Percentiles rank a stretch among this genome's conserved stretches.
phyloP scores from a whole-genome alignment of 2,888 invertebrate species.

The Eumacrocentrus americanus region DNA sequence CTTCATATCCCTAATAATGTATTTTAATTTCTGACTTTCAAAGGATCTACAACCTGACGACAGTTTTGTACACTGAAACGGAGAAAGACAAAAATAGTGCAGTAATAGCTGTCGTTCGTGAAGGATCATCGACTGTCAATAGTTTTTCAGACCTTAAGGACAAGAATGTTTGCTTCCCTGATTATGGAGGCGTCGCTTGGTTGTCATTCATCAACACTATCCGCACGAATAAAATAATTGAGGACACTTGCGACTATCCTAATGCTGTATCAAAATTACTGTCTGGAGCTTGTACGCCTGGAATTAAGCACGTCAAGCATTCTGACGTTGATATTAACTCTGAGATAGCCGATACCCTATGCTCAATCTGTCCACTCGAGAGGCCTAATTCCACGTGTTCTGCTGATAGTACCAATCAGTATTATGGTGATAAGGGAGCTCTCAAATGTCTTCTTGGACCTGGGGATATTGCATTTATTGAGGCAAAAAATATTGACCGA shows the following conservation, averaged over 20 bases:
- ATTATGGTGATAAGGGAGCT: constrained; percentile 69
- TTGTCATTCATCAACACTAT: constrained; percentile 68
- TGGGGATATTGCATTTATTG: constrained; percentile 70
- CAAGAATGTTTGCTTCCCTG: constrained; percentile 70
- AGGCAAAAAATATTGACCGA: constrained; percentile 63
- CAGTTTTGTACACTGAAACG: constrained; percentile 69
- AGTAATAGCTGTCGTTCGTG: constrained; percentile 65
- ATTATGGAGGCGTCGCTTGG: constrained; percentile 72
- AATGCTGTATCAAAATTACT: constrained; percentile 66
- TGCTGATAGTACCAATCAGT: constrained; percentile 64
- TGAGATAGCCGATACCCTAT: constrained; percentile 35
- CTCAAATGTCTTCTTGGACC: constrained; percentile 65
- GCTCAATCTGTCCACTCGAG: constrained; percentile 43
- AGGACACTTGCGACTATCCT: constrained; percentile 67
- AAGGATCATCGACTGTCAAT: constrained; percentile 56
- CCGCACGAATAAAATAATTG: constrained; percentile 63
- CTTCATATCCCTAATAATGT: background rate
- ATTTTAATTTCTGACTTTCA: background rate
- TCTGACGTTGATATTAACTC: constrained; percentile 25
- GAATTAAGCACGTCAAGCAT: constrained; percentile 64
- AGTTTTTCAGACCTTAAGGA: constrained; percentile 66
- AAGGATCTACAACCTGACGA: constrained; percentile 66
- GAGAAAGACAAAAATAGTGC: constrained; percentile 63
- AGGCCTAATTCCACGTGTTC: constrained; percentile 61
- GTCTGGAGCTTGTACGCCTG: constrained; percentile 68